Conservation (phyloP, 53 echinoderm and acorn worm genomes). For the Hippasteria phrygiana region DNA sequence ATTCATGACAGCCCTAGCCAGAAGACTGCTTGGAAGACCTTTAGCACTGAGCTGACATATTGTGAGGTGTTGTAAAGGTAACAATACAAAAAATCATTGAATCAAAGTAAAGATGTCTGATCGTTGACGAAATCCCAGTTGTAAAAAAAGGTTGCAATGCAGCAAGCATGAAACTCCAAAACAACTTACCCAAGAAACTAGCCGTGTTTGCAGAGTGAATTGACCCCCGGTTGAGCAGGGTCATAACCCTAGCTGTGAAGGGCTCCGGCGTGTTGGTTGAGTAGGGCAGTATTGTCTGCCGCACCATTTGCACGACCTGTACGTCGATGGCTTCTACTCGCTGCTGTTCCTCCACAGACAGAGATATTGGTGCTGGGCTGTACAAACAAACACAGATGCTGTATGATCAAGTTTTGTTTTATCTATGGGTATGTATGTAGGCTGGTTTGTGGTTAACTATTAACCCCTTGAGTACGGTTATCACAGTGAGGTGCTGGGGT, state of each 20-base stretch:
- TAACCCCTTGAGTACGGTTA: too few relatives aligned
- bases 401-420: too few relatives aligned
- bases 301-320: conserved; percentile 85
- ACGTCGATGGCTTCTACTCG: conserved; percentile 90
- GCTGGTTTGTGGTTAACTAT: too few relatives aligned
- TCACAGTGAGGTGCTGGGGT: too few relatives aligned
- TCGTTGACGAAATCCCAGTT: neutral
- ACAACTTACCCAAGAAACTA: conserved; percentile 84
- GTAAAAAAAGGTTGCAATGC: neutral
- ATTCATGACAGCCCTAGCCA: too few relatives aligned
- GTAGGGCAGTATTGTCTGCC: conserved; percentile 87
- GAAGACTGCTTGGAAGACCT: too few relatives aligned
- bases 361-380: conserved; percentile 87
- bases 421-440: too few relatives aligned
- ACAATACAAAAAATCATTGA: too few relatives aligned
- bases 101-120: too few relatives aligned
- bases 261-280: conserved; percentile 83
- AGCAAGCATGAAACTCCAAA: neutral
- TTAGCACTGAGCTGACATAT: too few relatives aligned
- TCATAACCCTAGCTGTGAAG: conserved; percentile 91
- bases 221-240: conserved; percentile 93
- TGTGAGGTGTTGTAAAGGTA: too few relatives aligned
- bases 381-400: neutral
- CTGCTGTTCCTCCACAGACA: conserved; percentile 96
- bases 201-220: conserved; percentile 96